A percentile compares a stretch with the other conserved stretches of the same genome.
Evolutionary conservation across 2,797 vertebrate species (phyloP).

Genomic region (Enteromius viviparus): DNA sequence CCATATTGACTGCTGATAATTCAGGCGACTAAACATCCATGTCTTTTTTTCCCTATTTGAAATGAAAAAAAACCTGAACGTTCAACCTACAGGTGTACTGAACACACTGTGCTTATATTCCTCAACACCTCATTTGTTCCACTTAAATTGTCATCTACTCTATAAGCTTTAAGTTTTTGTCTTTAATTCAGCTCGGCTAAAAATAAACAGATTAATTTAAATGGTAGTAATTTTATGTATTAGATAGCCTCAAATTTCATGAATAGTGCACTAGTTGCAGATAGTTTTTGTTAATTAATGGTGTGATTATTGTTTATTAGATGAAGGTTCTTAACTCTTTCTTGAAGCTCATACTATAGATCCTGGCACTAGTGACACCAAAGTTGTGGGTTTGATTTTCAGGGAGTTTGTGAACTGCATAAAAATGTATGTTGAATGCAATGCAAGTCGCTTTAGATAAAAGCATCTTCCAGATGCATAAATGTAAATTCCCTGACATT

Average conservation of each 20-base stretch:
- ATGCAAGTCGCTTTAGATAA: conserved; percentile 4
- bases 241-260: background rate
- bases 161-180: background rate
- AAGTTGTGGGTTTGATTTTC: background rate
- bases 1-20: background rate
- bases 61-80: background rate
- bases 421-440: background rate
- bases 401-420: background rate
- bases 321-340: background rate
- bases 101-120: background rate
- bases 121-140: background rate
- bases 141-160: background rate
- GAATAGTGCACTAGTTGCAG: background rate
- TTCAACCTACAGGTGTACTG: background rate
- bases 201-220: too few species aligned
- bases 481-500: conserved; percentile 12
- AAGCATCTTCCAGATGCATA: conserved; percentile 4
- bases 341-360: background rate
- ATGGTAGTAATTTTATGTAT: too few species aligned
- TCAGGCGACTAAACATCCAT: background rate
- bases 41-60: background rate
- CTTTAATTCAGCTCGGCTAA: background rate
- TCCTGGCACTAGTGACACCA: background rate
- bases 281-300: background rate
- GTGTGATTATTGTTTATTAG: background rate